phyloP scores from a whole-genome alignment of 2,113 vertebrate species.

The Gallinago media region DNA sequence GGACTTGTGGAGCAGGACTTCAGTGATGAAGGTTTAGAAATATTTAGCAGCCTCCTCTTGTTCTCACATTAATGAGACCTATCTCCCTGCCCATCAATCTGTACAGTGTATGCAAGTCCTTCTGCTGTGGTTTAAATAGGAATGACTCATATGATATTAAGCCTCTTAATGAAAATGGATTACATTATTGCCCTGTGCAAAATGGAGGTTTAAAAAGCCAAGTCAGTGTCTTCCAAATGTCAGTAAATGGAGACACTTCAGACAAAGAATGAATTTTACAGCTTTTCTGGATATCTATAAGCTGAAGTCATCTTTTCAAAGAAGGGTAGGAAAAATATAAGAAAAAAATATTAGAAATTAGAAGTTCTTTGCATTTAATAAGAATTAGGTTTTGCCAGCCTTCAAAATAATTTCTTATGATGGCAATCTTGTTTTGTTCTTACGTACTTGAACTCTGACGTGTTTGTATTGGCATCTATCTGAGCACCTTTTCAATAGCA shows the following conservation, averaged over 20 bases:
- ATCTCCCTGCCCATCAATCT: slow-evolving; percentile 54
- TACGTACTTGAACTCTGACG: not conserved
- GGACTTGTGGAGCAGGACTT: not conserved
- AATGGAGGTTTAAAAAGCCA: slow-evolving; percentile 60
- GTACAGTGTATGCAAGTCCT: slow-evolving; percentile 34
- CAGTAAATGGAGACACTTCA: slow-evolving; percentile 2
- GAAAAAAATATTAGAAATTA: not conserved
- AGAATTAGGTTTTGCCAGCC: not conserved
- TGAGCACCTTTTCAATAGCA: not conserved
- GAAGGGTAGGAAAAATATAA: not conserved
- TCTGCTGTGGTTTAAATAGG: slow-evolving; percentile 41
- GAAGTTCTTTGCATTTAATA: not conserved
- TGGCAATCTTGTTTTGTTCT: not conserved
- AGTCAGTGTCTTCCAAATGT: slow-evolving; percentile 39
- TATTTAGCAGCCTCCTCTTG: not conserved
- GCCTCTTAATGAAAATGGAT: slow-evolving; percentile 56
- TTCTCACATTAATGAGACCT: slow-evolving; percentile 38
- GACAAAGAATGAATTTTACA: not conserved
- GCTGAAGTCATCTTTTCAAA: not conserved
- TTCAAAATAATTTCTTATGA: not conserved
- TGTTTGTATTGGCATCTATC: not conserved
- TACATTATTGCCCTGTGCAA: slow-evolving; percentile 22
- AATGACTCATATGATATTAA: slow-evolving; percentile 58
- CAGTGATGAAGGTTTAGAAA: not conserved
- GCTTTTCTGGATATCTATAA: not conserved